Percentiles rank a stretch among this genome's conserved stretches.
Conservation (phyloP, 2,797 vertebrate species). For the Monodelphis domestica region DNA sequence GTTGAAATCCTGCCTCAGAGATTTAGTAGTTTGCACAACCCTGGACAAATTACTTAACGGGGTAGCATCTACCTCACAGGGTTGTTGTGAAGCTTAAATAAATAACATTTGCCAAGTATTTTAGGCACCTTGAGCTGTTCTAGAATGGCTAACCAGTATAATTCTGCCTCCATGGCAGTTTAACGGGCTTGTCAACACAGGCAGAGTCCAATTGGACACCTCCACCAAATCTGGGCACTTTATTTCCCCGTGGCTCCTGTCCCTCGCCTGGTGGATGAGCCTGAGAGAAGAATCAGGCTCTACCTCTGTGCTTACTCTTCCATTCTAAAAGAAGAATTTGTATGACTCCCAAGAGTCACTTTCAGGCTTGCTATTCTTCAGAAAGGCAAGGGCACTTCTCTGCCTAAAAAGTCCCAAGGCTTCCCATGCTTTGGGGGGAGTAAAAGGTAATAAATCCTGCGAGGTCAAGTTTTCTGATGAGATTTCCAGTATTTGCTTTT, state of each 20-base stretch:
- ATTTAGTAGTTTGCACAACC: neutral
- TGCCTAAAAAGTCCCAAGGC: conserved; percentile 42
- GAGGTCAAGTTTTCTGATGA: conserved; percentile 74
- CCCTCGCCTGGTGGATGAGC: neutral
- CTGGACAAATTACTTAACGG: neutral
- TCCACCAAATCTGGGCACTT: neutral
- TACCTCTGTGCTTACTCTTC: neutral
- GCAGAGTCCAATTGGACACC: neutral
- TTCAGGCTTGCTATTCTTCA: neutral
- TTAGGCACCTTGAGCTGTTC: neutral
- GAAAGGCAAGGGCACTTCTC: conserved; percentile 19
- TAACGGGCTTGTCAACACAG: neutral
- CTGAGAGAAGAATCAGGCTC: neutral
- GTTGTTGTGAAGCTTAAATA: neutral
- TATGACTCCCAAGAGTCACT: conserved; percentile 45
- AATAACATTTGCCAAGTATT: neutral
- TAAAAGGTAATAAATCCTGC: conserved; percentile 36
- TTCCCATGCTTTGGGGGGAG: conserved; percentile 28
- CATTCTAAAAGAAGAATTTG: neutral
- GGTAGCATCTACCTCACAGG: neutral
- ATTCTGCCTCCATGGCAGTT: neutral
- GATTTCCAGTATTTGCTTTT: conserved; percentile 78
- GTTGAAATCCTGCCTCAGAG: neutral
- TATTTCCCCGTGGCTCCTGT: neutral
- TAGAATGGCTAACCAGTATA: neutral